These are phyloP conservation scores for Nothura maculosa DNA, from an alignment of 2,797 vertebrate genomes.

Conservation along the genomic window DNA sequence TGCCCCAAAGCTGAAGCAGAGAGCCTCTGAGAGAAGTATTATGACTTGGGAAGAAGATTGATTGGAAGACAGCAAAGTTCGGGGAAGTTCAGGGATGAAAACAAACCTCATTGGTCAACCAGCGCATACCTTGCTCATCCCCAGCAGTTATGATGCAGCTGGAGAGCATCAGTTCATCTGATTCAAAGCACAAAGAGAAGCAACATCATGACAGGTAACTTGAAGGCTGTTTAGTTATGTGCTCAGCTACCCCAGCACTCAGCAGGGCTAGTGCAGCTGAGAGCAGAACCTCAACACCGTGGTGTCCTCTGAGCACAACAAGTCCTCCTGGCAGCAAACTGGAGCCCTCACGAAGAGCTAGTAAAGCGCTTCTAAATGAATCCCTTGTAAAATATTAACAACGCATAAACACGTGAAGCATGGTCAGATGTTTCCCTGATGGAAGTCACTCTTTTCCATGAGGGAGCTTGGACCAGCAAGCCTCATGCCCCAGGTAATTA, in stretches of 20 bases:
- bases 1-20: background rate
- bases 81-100: background rate
- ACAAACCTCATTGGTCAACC: background rate
- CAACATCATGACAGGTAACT: background rate
- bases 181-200: background rate
- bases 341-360: background rate
- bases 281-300: background rate
- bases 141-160: background rate
- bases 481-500: slow-evolving; percentile 62
- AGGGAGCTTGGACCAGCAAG: slow-evolving; percentile 35
- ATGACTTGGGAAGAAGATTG: background rate
- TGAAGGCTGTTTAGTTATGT: background rate
- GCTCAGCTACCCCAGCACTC: accelerated
- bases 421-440: background rate
- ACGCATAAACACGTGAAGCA: background rate
- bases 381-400: background rate
- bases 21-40: background rate
- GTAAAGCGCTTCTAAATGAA: background rate
- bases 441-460: background rate
- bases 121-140: background rate
- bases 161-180: background rate
- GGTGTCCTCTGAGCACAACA: background rate
- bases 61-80: background rate
- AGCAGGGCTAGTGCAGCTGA: accelerated
- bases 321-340: background rate